Evolutionary conservation across 2,797 vertebrate genomes (phyloP).

Genomic region (Knipowitschia caucasica): DNA sequence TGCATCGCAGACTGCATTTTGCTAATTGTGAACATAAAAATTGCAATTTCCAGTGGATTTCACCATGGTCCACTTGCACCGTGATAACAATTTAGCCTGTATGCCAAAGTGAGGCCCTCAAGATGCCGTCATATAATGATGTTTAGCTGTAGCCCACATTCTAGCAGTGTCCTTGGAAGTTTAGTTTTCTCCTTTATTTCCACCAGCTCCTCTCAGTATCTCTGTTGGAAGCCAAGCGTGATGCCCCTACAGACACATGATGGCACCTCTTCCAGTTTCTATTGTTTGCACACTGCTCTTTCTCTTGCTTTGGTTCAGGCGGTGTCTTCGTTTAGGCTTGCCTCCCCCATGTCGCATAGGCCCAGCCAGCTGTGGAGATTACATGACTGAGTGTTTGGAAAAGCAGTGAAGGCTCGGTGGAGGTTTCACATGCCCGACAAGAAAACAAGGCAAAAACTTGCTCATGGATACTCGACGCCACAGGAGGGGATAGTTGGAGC

Average conservation of each 20-base stretch:
- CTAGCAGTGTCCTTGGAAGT: conserved; percentile 29
- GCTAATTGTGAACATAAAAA: no score
- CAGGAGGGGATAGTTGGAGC: background rate
- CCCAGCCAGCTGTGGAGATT: conserved; percentile 33
- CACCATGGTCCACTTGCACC: no score
- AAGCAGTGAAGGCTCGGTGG: conserved; percentile 32
- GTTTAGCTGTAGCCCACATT: conserved; percentile 17
- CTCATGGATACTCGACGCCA: background rate
- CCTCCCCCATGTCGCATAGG: conserved; percentile 5
- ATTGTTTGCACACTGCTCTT: conserved; percentile 1
- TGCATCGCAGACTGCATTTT: no score
- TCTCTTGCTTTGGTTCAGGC: background rate
- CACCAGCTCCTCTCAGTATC: background rate
- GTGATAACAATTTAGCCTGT: no score
- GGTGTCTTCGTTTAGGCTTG: conserved; percentile 40
- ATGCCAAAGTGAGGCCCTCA: no score
- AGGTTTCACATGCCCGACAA: conserved; percentile 24
- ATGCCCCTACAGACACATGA: background rate
- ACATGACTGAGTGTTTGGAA: conserved; percentile 37
- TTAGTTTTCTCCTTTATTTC: conserved; percentile 19
- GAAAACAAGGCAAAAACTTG: background rate
- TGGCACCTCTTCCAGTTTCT: background rate
- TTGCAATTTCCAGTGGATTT: no score
- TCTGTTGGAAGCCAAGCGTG: background rate
- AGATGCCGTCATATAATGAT: background rate